Evolutionary conservation across 1,140 invertebrate species (phyloP), one percentile per base, ranked within the genome.

Genomic region (Macrobrachium nipponense): DNA sequence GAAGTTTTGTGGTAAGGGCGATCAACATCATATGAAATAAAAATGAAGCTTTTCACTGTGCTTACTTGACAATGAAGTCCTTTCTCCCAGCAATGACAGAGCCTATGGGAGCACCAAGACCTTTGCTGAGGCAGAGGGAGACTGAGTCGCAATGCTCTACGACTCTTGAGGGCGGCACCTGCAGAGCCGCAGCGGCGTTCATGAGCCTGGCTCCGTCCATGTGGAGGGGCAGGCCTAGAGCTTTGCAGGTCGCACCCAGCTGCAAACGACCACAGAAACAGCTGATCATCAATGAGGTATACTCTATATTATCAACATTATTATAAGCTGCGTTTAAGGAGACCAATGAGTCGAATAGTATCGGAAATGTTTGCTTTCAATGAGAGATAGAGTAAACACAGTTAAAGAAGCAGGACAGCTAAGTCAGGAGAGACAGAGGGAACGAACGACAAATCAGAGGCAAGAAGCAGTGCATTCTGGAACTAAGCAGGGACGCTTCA

Each of bases 171-270:
- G 94, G 93, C 0, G 94, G 90, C 23, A 95, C 91, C 18, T 93
- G 92, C 2, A 94, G 92, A n/a, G 93, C 93, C 12, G 94, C 92
- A 0, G 94, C 93, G 3, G 97, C 97, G 91, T 99, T 98, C 92
- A 98, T 95, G 17, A 99, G 89, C 72, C 98, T 91, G 0, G 98
- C 97, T 7, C 98, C 98, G 91, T 99, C 98, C 94, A 99, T 94
- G 91, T 99, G 98, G 5, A 98, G 90, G 0, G 93, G 93, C 4
- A 98, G 90, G 17, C 93, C 92, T 89, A 94, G 89, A 44, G 93
- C 91, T 85, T 94, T 93, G 8, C 95, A 94, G 17, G 96, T 87
- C 17, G 90, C 90, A 8, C 93, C 92, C 0, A 98, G 91, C 90
- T 93, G 87, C 8, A 27, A 14, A 12, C n/a, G n/a, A n/a, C n/a